Evolutionary conservation across 2,113 vertebrate genomes (phyloP).

Genomic region (Stegostoma tigrinum): DNA sequence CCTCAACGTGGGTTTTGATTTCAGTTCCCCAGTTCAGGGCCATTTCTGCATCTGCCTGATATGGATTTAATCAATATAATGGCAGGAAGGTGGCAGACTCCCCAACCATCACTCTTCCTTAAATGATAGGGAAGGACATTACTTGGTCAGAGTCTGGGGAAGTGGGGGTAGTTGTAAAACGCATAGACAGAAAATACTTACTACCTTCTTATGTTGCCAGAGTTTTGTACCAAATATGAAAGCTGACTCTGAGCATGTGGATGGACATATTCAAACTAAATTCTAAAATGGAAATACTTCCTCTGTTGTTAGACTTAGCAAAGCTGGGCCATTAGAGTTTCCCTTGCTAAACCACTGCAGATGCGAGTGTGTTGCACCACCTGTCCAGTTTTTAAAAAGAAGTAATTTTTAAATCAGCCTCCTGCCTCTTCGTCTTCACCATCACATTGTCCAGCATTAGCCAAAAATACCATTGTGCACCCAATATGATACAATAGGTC

Average conservation of each 20-base stretch:
- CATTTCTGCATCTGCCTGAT: background rate
- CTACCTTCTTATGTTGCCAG: background rate
- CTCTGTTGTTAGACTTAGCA: background rate
- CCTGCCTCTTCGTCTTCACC: background rate
- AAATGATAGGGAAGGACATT: no score
- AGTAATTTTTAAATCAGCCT: background rate
- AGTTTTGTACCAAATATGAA: background rate
- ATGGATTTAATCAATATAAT: background rate
- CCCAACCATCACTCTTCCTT: no score
- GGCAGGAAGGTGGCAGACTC: background rate
- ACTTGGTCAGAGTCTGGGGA: no score
- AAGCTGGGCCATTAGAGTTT: background rate
- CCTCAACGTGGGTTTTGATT: background rate
- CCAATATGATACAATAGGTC: background rate
- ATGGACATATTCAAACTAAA: background rate
- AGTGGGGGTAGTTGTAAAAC: no score
- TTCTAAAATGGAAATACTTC: background rate
- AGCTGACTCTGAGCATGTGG: no score
- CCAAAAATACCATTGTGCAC: background rate
- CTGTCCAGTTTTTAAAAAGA: background rate
- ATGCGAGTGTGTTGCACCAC: background rate
- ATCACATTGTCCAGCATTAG: background rate
- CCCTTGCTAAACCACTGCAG: background rate
- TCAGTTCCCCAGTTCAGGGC: background rate
- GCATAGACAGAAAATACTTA: background rate